Evolutionary conservation across 53 echinoderm and acorn worm species (phyloP).

Genomic region (Temnopleurus reevesii): DNA sequence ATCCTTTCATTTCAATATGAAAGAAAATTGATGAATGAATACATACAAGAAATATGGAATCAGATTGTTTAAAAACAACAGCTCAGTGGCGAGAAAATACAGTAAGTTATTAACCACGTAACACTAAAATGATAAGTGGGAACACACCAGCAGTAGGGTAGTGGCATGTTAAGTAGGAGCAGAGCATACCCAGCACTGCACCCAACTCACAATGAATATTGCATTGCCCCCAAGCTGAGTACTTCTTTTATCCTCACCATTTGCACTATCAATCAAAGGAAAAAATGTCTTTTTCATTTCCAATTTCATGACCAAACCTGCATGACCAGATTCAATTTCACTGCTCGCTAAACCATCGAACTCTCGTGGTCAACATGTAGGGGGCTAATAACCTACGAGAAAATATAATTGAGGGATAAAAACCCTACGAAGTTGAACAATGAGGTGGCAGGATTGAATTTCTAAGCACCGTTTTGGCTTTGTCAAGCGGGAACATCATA

Average conservation of each 20-base stretch:
- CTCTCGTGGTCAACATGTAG: conserved; percentile 7
- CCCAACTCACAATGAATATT: conserved; percentile 4
- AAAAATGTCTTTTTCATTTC: neutral
- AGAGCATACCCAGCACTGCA: neutral
- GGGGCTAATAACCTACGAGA: conserved; percentile 42
- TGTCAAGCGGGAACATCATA: no score
- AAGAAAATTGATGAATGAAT: no score
- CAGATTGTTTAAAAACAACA: no score
- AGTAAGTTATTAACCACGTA: neutral
- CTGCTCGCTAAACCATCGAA: conserved; percentile 20
- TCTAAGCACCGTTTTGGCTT: neutral
- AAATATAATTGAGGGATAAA: conserved; percentile 7
- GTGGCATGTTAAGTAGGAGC: neutral
- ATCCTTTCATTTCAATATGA: no score
- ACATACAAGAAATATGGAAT: no score
- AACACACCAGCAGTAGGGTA: neutral
- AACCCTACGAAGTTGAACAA: neutral
- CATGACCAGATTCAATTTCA: conserved; percentile 31
- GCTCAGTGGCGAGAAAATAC: neutral
- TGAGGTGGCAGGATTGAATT: conserved; percentile 1
- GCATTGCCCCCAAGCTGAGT: conserved; percentile 2
- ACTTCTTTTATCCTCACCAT: neutral
- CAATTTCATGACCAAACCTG: neutral
- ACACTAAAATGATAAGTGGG: neutral
- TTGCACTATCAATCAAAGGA: conserved; percentile 35